Base-by-base conservation (phyloP, 1,140 invertebrate genomes). In the Arion vulgaris region DNA sequence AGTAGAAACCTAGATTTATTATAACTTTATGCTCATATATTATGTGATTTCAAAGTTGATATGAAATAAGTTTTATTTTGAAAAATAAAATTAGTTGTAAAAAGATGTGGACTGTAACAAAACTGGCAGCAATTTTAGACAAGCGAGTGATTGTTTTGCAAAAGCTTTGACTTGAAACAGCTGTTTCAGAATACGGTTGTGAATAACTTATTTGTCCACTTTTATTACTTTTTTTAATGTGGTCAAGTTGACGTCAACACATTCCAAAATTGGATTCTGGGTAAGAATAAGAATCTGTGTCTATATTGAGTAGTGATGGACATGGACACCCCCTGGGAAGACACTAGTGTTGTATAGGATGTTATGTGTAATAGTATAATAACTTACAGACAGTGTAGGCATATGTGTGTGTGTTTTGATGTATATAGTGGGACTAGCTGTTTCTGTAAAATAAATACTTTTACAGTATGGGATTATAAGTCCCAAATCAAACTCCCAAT, bases 191-290 rank as follows among this genome's bases (percentile, higher is more conserved):
- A 66, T 17, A 32, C 11, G 62, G 62, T 66, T 66, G 62, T 66
- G 62, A 66, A 28, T 66, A 66, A 66, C 28, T 66, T 66, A 66
- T 66, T 66, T 28, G n/a, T 32, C n/a, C 62, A 66, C 62, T 66
- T 66, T 11, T 34, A 2, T 66, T 28, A 66, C 11, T 66, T 28
- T 28, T 1, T n/a, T n/a, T n/a, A n/a, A n/a, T n/a, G 19, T 32
- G 17, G 19, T 19, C 62, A 66, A 32, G 62, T 15, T 66, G 28
- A 66, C 62, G 1, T 66, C 2, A 66, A 66, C n/a, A 66, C 62
- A 66, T 66, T 66, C 62, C 62, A 66, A 34, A 66, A 66, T 32
- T 28, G 28, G n/a, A 23, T 28, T 66, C 51, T 57, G 15, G 15
- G 51, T 57, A 57, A 57, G 19, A 23, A 57, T 57, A 15, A 45